Evolutionary conservation across 2,797 vertebrate species (phyloP).

Genomic region (Taenioides sp.): DNA sequence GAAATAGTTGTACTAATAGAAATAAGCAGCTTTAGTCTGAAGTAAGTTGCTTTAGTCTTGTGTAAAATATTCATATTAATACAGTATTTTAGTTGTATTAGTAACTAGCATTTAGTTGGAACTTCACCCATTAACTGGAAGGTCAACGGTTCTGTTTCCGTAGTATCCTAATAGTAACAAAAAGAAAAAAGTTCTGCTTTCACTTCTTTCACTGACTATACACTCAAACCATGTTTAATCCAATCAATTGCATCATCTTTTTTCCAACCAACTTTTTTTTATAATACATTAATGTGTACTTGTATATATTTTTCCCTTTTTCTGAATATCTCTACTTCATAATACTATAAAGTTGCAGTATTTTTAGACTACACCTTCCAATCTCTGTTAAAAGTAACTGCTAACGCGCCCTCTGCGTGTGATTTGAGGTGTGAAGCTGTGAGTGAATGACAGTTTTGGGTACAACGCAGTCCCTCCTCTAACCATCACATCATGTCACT

Average conservation of each 20-base stretch:
- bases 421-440: neutral
- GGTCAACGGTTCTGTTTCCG: too few relatives aligned
- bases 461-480: neutral
- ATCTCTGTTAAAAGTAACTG: neutral
- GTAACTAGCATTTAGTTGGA: too few relatives aligned
- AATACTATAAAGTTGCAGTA: too few relatives aligned
- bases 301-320: neutral
- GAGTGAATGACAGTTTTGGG: slow-evolving; percentile 1
- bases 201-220: neutral
- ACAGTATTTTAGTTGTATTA: too few relatives aligned
- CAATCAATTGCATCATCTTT: neutral
- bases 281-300: neutral
- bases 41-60: too few relatives aligned
- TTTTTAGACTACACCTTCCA: neutral
- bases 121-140: too few relatives aligned
- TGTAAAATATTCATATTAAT: too few relatives aligned
- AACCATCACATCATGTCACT: slow-evolving; percentile 11
- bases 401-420: neutral
- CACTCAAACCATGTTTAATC: neutral
- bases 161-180: too few relatives aligned
- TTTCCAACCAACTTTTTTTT: neutral
- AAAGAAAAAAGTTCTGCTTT: too few relatives aligned
- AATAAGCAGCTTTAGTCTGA: too few relatives aligned
- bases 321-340: neutral
- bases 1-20: too few relatives aligned